Conservation (phyloP, 2,113 vertebrate species). For the Brienomyrus longianalis region DNA sequence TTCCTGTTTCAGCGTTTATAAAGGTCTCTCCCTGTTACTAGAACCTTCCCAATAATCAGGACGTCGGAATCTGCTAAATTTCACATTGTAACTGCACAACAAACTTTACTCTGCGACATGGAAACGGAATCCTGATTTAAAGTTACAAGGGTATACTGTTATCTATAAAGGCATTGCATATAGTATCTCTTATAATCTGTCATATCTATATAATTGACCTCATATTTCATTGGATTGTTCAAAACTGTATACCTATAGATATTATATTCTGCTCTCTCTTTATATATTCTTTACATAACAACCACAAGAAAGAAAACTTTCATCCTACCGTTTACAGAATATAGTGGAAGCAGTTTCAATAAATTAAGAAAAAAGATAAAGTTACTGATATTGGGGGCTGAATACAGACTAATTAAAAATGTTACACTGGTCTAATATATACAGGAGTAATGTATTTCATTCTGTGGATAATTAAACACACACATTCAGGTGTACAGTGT, state of each 20-base stretch:
- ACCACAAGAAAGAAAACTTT: constrained; percentile 11
- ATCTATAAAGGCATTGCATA: constrained; percentile 10
- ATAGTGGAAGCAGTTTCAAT: constrained; percentile 1
- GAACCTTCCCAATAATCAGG: not conserved
- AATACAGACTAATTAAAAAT: constrained; percentile 7
- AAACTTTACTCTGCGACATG: not conserved
- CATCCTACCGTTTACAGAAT: constrained; percentile 19
- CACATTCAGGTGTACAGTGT: constrained; percentile 12
- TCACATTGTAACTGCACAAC: constrained; percentile 12
- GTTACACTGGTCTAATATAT: constrained; percentile 15
- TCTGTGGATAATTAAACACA: constrained; percentile 1
- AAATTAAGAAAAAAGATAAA: constrained; percentile 15
- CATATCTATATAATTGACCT: not conserved
- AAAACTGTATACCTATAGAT: constrained; percentile 20
- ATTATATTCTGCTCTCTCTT: constrained; percentile 22
- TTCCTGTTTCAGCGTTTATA: not conserved
- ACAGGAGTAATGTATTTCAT: not conserved
- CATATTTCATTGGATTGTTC: not conserved
- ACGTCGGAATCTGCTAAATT: not conserved
- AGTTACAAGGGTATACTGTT: not conserved
- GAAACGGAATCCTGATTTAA: constrained; percentile 1
- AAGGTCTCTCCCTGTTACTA: not conserved
- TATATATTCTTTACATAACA: constrained; percentile 20
- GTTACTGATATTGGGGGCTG: constrained; percentile 1
- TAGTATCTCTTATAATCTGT: not conserved